phyloP scores from a whole-genome alignment of 2,888 invertebrate genomes.

The Holacanthella duospinosa region DNA sequence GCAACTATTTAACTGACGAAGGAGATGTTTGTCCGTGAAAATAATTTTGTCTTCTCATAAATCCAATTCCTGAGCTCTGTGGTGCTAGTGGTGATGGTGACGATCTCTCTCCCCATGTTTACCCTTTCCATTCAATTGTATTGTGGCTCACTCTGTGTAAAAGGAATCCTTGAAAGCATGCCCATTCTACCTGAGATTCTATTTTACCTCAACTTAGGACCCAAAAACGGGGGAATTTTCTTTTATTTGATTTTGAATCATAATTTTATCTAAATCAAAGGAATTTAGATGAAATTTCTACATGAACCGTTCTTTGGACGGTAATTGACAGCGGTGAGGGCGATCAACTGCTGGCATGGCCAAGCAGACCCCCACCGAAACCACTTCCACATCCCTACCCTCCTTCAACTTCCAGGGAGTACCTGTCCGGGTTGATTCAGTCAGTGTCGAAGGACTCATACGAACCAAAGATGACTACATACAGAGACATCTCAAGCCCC shows the following conservation, averaged over 20 bases:
- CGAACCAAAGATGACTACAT: slow-evolving; percentile 85
- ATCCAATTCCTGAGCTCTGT: background rate
- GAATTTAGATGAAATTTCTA: too few species aligned
- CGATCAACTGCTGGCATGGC: background rate
- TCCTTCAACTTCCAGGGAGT: slow-evolving; percentile 21
- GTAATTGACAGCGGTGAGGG: too few species aligned
- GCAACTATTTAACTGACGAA: background rate
- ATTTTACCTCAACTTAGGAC: background rate
- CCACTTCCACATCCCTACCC: slow-evolving; percentile 3
- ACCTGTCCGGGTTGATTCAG: slow-evolving; percentile 67
- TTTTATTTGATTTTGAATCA: background rate
- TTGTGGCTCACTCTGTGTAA: background rate
- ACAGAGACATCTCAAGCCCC: slow-evolving; percentile 61
- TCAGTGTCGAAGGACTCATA: slow-evolving; percentile 71
- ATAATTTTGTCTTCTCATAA: background rate
- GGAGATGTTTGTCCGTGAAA: background rate
- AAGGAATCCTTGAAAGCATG: background rate
- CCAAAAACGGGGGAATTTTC: background rate
- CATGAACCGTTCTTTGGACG: too few species aligned
- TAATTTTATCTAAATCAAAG: too few species aligned
- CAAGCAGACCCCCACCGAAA: background rate
- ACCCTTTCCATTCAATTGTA: background rate
- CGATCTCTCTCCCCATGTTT: background rate
- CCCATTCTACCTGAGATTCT: background rate
- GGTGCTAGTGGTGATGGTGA: background rate